Evolutionary conservation across 2,113 vertebrate genomes (phyloP).

Genomic region (Apodemus sylvaticus): DNA sequence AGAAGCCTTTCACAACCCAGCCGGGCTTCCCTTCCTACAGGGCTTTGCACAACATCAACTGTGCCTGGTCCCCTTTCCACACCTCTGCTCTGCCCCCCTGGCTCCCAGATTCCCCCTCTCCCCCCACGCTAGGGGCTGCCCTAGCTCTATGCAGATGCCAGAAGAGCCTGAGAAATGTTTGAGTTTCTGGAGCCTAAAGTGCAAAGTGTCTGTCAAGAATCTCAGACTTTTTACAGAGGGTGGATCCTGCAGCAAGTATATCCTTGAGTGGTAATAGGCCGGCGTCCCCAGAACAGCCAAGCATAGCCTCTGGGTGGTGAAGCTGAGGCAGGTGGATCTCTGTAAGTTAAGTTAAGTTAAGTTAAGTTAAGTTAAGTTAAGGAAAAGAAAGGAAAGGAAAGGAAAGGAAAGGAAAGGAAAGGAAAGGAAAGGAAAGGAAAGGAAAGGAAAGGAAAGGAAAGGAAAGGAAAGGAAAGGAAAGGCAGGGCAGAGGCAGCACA

Average conservation of each 20-base stretch:
- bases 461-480: too few relatives aligned
- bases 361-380: too few relatives aligned
- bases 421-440: too few relatives aligned
- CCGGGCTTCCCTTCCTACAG: neutral
- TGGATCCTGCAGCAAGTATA: neutral
- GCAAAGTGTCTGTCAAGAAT: neutral
- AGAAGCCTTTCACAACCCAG: conserved; percentile 21
- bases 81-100: neutral
- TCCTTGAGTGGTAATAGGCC: neutral
- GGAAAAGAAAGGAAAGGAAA: rapidly evolving
- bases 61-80: neutral
- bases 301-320: neutral
- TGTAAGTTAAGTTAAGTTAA: neutral
- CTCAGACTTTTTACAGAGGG: neutral
- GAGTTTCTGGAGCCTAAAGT: neutral
- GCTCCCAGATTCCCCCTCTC: neutral
- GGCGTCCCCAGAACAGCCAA: neutral
- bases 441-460: too few relatives aligned
- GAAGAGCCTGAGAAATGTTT: neutral
- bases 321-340: neutral
- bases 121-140: neutral
- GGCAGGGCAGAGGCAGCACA: rapidly evolving
- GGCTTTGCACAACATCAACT: neutral
- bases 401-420: too few relatives aligned
- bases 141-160: neutral